Percentiles rank a stretch among this genome's conserved stretches.
These are phyloP conservation scores for Heliocidaris tuberculata DNA, from an alignment of 35 echinoderm and acorn worm species.

Conservation along the genomic window DNA sequence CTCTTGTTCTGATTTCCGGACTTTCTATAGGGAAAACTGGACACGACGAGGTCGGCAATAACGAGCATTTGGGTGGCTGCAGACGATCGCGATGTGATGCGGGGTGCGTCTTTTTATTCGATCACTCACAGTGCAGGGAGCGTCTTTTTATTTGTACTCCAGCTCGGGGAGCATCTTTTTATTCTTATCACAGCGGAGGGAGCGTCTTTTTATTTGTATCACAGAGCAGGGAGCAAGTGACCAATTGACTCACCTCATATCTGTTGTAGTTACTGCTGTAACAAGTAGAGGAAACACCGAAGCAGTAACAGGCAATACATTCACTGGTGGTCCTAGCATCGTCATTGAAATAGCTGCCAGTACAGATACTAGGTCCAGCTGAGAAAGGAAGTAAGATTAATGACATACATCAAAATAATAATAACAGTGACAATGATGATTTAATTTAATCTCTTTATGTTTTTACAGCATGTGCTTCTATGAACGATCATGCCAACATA, in stretches of 20 bases:
- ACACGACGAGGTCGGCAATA: too few relatives aligned
- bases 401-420: background rate
- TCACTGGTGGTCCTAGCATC: conserved; percentile 53
- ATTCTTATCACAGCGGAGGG: too few relatives aligned
- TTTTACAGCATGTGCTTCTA: background rate
- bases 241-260: conserved; percentile 54
- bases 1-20: too few relatives aligned
- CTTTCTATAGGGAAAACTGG: too few relatives aligned
- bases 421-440: background rate
- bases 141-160: too few relatives aligned
- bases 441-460: background rate
- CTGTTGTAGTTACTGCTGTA: conserved; percentile 82
- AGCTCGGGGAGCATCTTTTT: too few relatives aligned
- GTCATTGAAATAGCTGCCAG: conserved; percentile 66
- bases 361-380: conserved; percentile 79
- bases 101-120: too few relatives aligned
- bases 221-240: too few relatives aligned
- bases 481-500: background rate
- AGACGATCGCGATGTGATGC: too few relatives aligned
- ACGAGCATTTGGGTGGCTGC: too few relatives aligned
- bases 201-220: too few relatives aligned
- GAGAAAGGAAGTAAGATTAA: conserved; percentile 25
- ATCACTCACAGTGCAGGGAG: too few relatives aligned
- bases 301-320: conserved; percentile 90
- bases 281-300: conserved; percentile 59